Evolutionary conservation across 2,888 invertebrate species (phyloP), one percentile per base, ranked within the genome.

Genomic region (Hypena proboscidalis): DNA sequence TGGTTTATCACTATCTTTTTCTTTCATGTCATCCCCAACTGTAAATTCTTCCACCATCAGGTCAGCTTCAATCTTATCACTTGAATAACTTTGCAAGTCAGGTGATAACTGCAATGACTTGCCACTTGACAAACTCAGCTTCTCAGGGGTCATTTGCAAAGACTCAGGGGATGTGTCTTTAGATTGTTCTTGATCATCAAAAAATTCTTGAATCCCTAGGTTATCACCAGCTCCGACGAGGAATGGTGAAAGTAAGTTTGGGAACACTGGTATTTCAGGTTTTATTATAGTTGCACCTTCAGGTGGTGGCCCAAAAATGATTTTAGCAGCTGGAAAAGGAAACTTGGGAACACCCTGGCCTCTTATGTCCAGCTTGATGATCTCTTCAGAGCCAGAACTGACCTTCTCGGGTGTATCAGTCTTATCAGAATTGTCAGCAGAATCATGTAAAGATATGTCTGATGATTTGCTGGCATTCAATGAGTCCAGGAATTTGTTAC

Each of bases 361-460:
- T 70, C 91, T 73, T 21, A 91, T 91, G 63, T 91, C 91, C 42
- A 91, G 53, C 48, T 90, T 90, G 34, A 91, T 91, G 4, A 91
- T 85, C 57, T 91, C 91, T 50, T 91, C 91, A 19, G 91, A 91
- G 0, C 73, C 82, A 30, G 88, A 85, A 58, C 79, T 83, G 4
- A 58, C 54, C 56, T 71, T 79, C 4, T 72, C 70, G 0, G 61
- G 55, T 1, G 74, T 77, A 31, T 73, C 67, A 20, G 62, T 73
- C 33, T 67, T 62, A 48, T 66, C 71, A 15, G 62, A 65, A 34
- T 61, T 59, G 4, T 71, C 71, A 26, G 53, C 67, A n/a, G 59
- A 60, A 15, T 69, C 63, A 29, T 64, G 52, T 25, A 67, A 41
- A 9, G 73, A 71, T 22, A 61, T 29, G 39, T 71, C 60, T 10